A percentile compares a stretch with the other conserved stretches of the same genome.
phyloP scores from a whole-genome alignment of 2,113 vertebrate species.

The Pandion haliaetus region DNA sequence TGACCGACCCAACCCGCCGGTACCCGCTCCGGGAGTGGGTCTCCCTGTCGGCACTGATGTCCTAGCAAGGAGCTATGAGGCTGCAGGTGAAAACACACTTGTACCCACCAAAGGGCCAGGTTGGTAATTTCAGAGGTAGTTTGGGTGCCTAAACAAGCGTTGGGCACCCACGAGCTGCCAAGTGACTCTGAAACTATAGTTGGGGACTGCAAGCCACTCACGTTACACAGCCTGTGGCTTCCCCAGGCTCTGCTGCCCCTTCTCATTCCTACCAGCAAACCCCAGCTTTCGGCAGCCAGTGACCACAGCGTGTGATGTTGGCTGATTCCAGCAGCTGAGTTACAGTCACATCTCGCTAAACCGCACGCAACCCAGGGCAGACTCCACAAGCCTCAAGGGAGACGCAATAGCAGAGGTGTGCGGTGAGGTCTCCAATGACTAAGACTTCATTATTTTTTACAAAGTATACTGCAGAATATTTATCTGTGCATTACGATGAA shows the following conservation, averaged over 20 bases:
- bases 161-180: background rate
- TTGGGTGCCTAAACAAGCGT: background rate
- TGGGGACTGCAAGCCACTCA: background rate
- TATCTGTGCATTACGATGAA: conserved; percentile 34
- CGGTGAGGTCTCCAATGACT: conserved; percentile 36
- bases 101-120: background rate
- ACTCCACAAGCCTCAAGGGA: accelerated
- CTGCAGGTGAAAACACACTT: background rate
- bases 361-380: accelerated
- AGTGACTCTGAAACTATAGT: accelerated
- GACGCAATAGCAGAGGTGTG: background rate
- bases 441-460: conserved; percentile 68
- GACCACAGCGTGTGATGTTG: accelerated
- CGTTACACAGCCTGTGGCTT: background rate
- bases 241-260: background rate
- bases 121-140: background rate
- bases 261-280: background rate
- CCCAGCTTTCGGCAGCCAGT: background rate
- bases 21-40: background rate
- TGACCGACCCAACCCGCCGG: background rate
- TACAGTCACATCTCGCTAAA: background rate
- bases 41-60: background rate
- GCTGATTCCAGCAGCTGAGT: background rate
- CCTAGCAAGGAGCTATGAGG: too few species aligned
- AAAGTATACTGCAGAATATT: conserved; percentile 50